Conservation (phyloP, 2,888 invertebrate species). For the Acrobasis consociella region DNA sequence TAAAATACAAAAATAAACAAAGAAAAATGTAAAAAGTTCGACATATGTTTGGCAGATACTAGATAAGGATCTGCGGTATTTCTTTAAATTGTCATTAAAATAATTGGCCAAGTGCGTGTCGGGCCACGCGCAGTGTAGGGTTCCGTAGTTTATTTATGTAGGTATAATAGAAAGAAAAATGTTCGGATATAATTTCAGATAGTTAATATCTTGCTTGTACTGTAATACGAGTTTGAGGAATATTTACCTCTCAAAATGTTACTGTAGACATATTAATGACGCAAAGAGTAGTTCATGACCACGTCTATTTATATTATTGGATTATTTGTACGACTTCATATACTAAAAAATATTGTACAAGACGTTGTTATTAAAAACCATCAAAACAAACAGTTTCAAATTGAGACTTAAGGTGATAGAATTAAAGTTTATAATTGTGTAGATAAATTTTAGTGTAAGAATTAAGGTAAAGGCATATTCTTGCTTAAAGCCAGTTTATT, state of each 20-base stretch:
- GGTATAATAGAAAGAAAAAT: too few species aligned
- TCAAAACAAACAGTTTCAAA: background rate
- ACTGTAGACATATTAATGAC: constrained; percentile 19
- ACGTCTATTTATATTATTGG: constrained; percentile 15
- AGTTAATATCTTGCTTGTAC: too few species aligned
- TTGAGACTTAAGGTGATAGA: background rate
- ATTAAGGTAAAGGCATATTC: constrained; percentile 2
- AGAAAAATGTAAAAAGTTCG: too few species aligned
- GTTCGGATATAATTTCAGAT: too few species aligned
- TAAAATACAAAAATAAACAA: too few species aligned
- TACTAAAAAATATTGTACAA: constrained; percentile 21
- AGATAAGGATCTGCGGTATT: too few species aligned
- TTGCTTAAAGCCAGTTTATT: constrained; percentile 44
- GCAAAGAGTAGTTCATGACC: constrained; percentile 18
- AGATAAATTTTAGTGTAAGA: background rate
- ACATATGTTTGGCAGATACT: too few species aligned
- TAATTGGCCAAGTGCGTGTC: too few species aligned
- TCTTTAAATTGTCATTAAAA: too few species aligned
- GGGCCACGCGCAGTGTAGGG: too few species aligned
- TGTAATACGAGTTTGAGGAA: background rate
- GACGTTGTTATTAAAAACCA: background rate
- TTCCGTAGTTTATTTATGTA: too few species aligned
- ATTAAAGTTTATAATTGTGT: constrained; percentile 14
- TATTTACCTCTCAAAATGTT: background rate
- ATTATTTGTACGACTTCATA: constrained; percentile 4